Evolutionary conservation across 2,113 vertebrate genomes (phyloP), one percentile per base, ranked within the genome.

Genomic region (Centropus unirufus): DNA sequence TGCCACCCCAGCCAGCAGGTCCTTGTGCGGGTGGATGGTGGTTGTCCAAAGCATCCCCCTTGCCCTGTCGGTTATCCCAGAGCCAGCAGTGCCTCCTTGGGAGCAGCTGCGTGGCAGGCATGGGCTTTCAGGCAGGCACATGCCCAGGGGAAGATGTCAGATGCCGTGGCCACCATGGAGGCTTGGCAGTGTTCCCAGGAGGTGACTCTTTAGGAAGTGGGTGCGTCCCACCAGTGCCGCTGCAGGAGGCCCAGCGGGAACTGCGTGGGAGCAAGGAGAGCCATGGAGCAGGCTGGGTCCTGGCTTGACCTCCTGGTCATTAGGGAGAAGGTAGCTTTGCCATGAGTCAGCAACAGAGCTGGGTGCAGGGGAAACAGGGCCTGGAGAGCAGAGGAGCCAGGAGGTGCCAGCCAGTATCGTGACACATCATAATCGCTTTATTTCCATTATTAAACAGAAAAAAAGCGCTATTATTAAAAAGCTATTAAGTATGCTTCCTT

Each of bases 171-270:
- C 2, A 6, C 32, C 2, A 2, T 6, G 4, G 46, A 80, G 36
- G 61, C 67, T 91, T 32, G 51, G 91, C 75, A 0, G 70, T 93
- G 89, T 91, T 92, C 94, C 93, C 82, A 79, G 83, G 92, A 89
- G 92, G 87, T 96, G 96, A 92, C 93, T 96, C 92, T 96, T 95
- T 95, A 95, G 94, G 94, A 97, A 97, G 90, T 92, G 94, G 90
- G 93, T 94, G 95, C 44, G 76, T 86, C 93, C 80, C 3, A 12
- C 42, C 14, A 2, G 67, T 88, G 92, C 70, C 3, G 40, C 69
- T 6, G 4, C 26, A 1, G 72, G 85, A 93, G 82, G 74, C 90
- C 59, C 75, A 72, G 59, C 67, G 47, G 91, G 89, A 97, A 89
- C 77, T 95, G 95, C 32, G 87, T 87, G 87, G 91, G 91, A 88